Evolutionary conservation across 1,140 invertebrate species (phyloP).

Genomic region (Drosophila malerkotliana): DNA sequence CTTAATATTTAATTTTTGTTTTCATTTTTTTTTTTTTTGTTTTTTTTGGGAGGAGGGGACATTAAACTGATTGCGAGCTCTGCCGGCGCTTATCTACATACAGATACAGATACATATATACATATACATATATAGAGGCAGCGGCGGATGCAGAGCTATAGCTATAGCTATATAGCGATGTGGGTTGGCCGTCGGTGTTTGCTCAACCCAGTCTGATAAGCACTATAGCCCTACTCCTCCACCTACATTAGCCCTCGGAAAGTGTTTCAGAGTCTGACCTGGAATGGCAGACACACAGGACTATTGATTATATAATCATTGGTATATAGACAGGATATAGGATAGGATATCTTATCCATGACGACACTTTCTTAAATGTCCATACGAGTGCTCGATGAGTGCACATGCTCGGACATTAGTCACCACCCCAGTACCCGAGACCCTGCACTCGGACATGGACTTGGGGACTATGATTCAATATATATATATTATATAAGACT

Average conservation of each 20-base stretch:
- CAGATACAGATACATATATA: neutral
- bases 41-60: constrained; percentile 13
- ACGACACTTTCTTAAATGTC: constrained; percentile 9
- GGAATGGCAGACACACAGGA: too few relatives aligned
- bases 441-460: neutral
- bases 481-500: too few relatives aligned
- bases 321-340: too few relatives aligned
- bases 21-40: neutral
- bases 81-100: constrained; percentile 51
- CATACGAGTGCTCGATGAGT: neutral
- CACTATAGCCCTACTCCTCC: constrained; percentile 10
- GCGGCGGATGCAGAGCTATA: constrained; percentile 11
- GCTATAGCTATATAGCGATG: neutral
- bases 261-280: neutral
- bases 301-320: neutral
- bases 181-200: constrained; percentile 38
- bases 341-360: neutral
- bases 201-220: constrained; percentile 72
- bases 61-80: constrained; percentile 63
- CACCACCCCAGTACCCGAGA: neutral
- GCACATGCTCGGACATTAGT: constrained; percentile 26
- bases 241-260: constrained; percentile 6
- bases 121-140: neutral
- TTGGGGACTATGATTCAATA: too few relatives aligned
- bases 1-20: neutral